These are phyloP conservation scores for Poicephalus meyeri DNA, from an alignment of 2,113 vertebrate species.

Conservation along the genomic window DNA sequence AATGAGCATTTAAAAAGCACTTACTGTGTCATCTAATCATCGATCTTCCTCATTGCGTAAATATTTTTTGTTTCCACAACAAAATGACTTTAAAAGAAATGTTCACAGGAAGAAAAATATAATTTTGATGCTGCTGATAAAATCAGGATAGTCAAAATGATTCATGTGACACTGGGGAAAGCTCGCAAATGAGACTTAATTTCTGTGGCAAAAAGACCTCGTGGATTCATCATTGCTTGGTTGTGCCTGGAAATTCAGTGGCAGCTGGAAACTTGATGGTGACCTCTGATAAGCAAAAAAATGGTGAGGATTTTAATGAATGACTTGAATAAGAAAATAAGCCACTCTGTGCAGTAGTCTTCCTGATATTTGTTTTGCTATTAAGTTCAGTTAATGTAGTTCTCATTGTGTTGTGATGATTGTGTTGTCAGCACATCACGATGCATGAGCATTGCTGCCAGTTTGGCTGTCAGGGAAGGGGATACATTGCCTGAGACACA, in stretches of 20 bases:
- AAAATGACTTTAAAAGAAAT: constrained; percentile 16
- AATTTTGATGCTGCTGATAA: constrained; percentile 39
- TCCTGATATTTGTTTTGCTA: constrained; percentile 40
- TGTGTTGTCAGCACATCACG: not conserved
- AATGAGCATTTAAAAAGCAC: not conserved
- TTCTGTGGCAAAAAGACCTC: constrained; percentile 28
- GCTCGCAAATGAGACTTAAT: not conserved
- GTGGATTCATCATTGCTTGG: constrained; percentile 20
- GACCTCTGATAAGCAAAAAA: constrained; percentile 44
- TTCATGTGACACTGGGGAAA: constrained; percentile 28
- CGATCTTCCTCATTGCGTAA: constrained; percentile 27
- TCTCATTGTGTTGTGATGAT: constrained; percentile 21
- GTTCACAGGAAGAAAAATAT: constrained; percentile 35
- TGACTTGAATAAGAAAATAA: constrained; percentile 47
- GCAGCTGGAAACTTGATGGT: constrained; percentile 59
- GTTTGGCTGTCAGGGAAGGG: not conserved
- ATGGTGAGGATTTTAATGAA: constrained; percentile 35
- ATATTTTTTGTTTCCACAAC: constrained; percentile 43
- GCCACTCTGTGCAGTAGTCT: not conserved
- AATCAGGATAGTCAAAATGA: constrained; percentile 53
- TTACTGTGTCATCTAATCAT: constrained; percentile 44
- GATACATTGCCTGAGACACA: not conserved
- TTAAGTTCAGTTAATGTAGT: not conserved
- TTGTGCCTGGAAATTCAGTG: constrained; percentile 42
- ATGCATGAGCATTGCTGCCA: not conserved